A percentile compares a stretch with the other conserved stretches of the same genome.
Evolutionary conservation across 2,113 vertebrate species (phyloP).

Genomic region (Chamaetylas fuelleborni): DNA sequence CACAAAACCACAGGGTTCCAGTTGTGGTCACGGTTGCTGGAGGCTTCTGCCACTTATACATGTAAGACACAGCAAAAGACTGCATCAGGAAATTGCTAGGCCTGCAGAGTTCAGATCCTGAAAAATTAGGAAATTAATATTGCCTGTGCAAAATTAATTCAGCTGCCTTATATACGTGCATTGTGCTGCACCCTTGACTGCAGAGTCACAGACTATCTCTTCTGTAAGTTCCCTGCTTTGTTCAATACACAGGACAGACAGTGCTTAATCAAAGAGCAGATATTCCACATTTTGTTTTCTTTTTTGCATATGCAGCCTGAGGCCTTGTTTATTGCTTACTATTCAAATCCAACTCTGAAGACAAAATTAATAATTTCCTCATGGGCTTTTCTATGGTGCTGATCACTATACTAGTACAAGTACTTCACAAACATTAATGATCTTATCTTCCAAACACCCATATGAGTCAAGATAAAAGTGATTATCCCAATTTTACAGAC

Average conservation of each 20-base stretch:
- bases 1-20: background rate
- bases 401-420: constrained; percentile 46
- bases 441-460: constrained; percentile 36
- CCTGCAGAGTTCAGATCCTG: background rate
- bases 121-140: background rate
- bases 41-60: background rate
- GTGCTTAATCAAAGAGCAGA: constrained; percentile 35
- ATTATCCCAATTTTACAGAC: constrained; percentile 33
- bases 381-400: constrained; percentile 43
- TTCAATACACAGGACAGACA: constrained; percentile 1
- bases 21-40: background rate
- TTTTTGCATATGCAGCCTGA: constrained; percentile 3
- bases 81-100: background rate
- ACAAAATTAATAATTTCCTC: constrained; percentile 67
- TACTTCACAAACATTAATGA: constrained; percentile 35
- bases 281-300: constrained; percentile 24
- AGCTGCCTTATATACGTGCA: background rate
- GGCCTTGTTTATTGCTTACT: constrained; percentile 55
- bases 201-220: background rate
- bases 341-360: constrained; percentile 46
- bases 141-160: background rate
- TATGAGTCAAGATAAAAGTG: constrained; percentile 27
- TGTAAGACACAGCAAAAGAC: background rate
- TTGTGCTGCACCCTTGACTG: background rate
- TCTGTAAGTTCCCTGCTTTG: background rate